Conservation (phyloP, 2,888 invertebrate genomes). For the Rambutsinella grinnellia region DNA sequence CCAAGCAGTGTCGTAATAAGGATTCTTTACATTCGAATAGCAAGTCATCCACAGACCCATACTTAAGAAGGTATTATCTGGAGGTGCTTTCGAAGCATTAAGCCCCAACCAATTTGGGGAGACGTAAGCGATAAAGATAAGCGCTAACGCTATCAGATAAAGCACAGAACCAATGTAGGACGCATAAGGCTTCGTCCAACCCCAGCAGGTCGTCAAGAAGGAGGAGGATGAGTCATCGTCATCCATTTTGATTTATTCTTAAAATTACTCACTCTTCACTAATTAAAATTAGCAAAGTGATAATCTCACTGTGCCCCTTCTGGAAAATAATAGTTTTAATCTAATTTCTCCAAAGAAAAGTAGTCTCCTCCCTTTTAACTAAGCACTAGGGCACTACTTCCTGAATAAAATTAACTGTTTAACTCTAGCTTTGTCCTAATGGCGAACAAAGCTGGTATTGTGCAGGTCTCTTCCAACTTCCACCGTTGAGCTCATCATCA, state of each 20-base stretch:
- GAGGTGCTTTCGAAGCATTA: constrained; percentile 71
- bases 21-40: constrained; percentile 90
- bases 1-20: constrained; percentile 76
- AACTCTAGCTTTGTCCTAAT: neutral
- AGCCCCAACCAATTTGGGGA: constrained; percentile 96
- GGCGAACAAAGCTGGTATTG: neutral
- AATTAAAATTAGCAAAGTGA: too few species aligned
- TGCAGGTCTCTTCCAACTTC: neutral
- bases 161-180: constrained; percentile 78
- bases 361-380: too few species aligned
- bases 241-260: constrained; percentile 22
- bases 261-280: neutral
- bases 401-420: neutral
- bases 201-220: constrained; percentile 44
- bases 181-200: constrained; percentile 38
- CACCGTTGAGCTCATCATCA: constrained; percentile 5
- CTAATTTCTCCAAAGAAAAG: too few species aligned
- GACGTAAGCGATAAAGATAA: constrained; percentile 89
- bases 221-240: constrained; percentile 40
- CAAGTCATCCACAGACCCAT: constrained; percentile 96
- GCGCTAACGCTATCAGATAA: constrained; percentile 84
- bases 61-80: constrained; percentile 86
- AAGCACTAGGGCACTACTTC: neutral
- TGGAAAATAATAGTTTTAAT: too few species aligned
- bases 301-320: too few species aligned